Percentiles rank a stretch among this genome's conserved stretches.
These are phyloP conservation scores for Papilio xuthus DNA, from an alignment of 1,140 invertebrate genomes.

Conservation along the genomic window DNA sequence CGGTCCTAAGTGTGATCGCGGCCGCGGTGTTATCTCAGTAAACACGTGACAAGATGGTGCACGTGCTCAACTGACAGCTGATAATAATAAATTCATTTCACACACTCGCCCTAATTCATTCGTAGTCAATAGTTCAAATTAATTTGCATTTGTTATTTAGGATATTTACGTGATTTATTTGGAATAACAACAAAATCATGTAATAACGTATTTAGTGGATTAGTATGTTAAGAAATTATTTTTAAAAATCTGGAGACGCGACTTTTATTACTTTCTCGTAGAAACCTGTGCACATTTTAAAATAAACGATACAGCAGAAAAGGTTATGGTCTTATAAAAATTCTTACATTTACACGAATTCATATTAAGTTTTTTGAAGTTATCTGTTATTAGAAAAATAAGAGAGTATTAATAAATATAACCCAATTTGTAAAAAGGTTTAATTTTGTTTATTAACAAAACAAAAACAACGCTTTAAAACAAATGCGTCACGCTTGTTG, in stretches of 20 bases:
- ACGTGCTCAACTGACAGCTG: not conserved
- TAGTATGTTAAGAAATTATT: too few relatives aligned
- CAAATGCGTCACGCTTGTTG: not conserved
- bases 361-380: not conserved
- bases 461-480: not conserved
- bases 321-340: too few relatives aligned
- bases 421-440: not conserved
- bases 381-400: not conserved
- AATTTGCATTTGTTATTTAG: not conserved
- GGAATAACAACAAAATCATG: not conserved
- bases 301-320: too few relatives aligned
- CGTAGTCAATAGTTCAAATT: not conserved
- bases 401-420: too few relatives aligned
- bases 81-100: not conserved
- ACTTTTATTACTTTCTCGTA: too few relatives aligned
- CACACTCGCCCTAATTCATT: not conserved
- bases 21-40: not conserved
- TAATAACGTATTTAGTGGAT: not conserved
- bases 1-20: not conserved
- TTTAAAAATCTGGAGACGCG: too few relatives aligned
- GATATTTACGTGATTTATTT: not conserved
- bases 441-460: not conserved
- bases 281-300: too few relatives aligned
- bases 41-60: slow-evolving; percentile 8
- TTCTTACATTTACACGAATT: too few relatives aligned